Evolutionary conservation across 2,113 vertebrate genomes (phyloP).

Genomic region (Antigone vipio): DNA sequence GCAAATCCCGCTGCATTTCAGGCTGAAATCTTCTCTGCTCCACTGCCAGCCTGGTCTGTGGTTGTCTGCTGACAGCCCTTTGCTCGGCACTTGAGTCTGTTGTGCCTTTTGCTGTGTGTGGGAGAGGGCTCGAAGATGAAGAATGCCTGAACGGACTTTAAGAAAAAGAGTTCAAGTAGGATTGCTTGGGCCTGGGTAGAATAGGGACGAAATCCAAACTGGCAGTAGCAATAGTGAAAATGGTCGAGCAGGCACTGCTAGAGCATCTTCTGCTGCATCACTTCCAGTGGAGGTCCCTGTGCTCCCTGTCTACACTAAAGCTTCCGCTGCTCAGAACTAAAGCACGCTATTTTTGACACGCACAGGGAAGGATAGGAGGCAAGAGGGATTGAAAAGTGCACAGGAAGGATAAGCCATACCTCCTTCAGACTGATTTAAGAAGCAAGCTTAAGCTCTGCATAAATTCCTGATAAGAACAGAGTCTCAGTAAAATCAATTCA

Average conservation of each 20-base stretch:
- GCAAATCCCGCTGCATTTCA: not conserved
- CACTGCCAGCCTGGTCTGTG: not conserved
- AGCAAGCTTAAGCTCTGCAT: not conserved
- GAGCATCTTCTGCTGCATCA: not conserved
- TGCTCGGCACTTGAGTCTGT: not conserved
- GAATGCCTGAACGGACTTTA: not conserved
- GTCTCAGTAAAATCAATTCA: not conserved
- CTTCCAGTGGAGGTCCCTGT: not conserved
- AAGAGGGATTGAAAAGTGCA: not conserved
- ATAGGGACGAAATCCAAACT: not conserved
- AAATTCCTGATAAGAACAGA: not conserved
- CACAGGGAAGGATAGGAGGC: not conserved
- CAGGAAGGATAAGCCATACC: conserved; percentile 1
- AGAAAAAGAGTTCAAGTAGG: not conserved
- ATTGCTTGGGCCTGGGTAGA: not conserved
- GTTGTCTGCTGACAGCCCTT: not conserved
- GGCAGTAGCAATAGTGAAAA: not conserved
- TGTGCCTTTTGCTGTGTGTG: not conserved
- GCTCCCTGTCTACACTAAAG: not conserved
- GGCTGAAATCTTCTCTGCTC: not conserved
- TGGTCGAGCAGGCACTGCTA: not conserved
- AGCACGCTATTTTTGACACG: not conserved
- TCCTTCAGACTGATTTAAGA: not conserved
- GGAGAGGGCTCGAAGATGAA: not conserved
- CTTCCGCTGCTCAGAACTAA: not conserved